phyloP scores from a whole-genome alignment of 2,797 vertebrate species.

The Ataeniobius toweri region DNA sequence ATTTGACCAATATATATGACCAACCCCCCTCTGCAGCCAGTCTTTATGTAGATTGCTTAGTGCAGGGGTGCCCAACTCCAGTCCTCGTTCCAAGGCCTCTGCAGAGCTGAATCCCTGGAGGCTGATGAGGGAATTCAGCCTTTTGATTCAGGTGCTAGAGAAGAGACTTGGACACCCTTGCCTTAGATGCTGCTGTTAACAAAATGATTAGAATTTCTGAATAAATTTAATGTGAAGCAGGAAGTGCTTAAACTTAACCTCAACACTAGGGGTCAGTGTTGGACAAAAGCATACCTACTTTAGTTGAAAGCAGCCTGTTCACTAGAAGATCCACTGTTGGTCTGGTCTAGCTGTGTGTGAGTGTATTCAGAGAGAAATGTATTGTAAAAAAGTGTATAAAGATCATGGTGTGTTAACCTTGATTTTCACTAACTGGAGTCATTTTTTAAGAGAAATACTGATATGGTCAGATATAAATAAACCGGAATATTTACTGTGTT shows the following conservation, averaged over 20 bases:
- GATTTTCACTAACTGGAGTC: too few species aligned
- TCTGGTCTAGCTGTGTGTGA: not conserved
- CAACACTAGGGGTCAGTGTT: constrained; percentile 62
- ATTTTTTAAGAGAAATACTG: not conserved
- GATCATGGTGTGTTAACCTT: too few species aligned
- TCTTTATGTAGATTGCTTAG: not conserved
- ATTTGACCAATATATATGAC: not conserved
- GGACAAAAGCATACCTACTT: not conserved
- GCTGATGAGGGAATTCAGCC: not conserved
- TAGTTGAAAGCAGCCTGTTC: not conserved
- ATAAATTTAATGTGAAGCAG: not conserved
- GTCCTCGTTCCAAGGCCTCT: not conserved
- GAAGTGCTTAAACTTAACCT: constrained; percentile 10
- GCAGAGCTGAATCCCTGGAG: not conserved
- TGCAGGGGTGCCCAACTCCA: not conserved
- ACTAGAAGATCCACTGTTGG: not conserved
- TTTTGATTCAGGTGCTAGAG: not conserved
- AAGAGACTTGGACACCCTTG: not conserved
- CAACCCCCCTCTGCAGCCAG: not conserved
- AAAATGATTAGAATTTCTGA: not conserved
- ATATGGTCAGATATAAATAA: not conserved
- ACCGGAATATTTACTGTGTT: not conserved
- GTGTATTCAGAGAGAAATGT: not conserved
- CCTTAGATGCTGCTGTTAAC: not conserved
- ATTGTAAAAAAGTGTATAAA: not conserved